Base-by-base conservation (phyloP, 2,888 invertebrate genomes). In the Epistrophella euchroma region DNA sequence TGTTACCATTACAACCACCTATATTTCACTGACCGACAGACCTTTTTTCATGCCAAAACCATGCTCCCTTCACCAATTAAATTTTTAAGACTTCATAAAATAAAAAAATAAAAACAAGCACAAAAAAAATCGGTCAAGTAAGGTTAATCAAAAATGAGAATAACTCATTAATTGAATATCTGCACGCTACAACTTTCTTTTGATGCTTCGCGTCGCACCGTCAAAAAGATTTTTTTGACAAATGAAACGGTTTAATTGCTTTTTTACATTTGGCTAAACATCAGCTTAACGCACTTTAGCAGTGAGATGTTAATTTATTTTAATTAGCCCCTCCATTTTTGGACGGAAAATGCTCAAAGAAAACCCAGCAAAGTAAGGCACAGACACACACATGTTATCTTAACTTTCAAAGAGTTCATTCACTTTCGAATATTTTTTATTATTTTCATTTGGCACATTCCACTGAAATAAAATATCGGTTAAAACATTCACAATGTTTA, bases 391-490 rank as follows among this genome's bases (percentile, higher is more conserved):
- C 15, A 22, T 28, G 19, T 10, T 52, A 17, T 28, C 68, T 68
- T 68, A 52, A 76, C 60, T 73, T 71, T 68, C 68, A 55, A 77
- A 50, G 80, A 80, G 85, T 85, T 85, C 85, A 81, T 80, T 85
- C 85, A 85, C 85, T 85, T 85, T 85, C 76, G 55, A 73, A 85
- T 72, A 11, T 45, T 7, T 35, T 35, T 35, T 22, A 13, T 50
- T 15, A 32, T 35, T 17, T 62, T 22, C n/a, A 22, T 35, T 50
- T n/a, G 52, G 22, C 37, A 52, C 52, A 72, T 58, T 62, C 60
- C 52, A 56, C 11, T 37, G 37, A 66, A 73, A 55, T 25, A 35
- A 62, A 71, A 62, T 32, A n/a, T 19, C 52, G 32, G 25, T 32
- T 68, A 62, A 52, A 35, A 35, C 55, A 25, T 45, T 19, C 68